Conservation (phyloP, 2,888 invertebrate species). For the Troglohyphantes excavatus region DNA sequence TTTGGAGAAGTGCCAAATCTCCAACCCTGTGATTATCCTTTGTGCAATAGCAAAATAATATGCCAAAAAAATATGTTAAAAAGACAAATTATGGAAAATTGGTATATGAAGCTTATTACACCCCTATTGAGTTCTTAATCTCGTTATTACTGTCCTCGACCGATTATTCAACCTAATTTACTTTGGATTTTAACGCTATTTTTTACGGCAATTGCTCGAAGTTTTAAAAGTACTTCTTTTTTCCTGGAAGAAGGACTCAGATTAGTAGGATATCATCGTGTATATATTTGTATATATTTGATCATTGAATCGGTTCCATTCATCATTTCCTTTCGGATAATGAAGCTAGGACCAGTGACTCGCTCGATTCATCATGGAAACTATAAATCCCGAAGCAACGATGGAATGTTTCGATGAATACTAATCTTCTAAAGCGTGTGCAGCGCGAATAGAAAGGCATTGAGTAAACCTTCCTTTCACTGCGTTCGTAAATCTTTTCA, state of each 20-base stretch:
- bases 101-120: not conserved
- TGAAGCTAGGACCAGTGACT: not conserved
- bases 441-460: slow-evolving; percentile 1
- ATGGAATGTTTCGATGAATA: not conserved
- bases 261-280: not conserved
- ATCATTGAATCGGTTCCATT: not conserved
- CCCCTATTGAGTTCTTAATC: not conserved
- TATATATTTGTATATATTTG: not conserved
- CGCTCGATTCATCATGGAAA: not conserved
- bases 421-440: slow-evolving; percentile 30
- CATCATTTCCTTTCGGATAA: not conserved
- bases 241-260: not conserved
- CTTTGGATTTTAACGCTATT: not conserved
- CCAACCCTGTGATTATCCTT: slow-evolving; percentile 5
- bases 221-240: not conserved
- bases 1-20: slow-evolving; percentile 6
- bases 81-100: slow-evolving; percentile 6
- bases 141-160: not conserved
- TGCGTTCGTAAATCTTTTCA: slow-evolving; percentile 16
- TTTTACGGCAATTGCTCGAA: not conserved
- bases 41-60: not conserved
- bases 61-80: not conserved
- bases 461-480: slow-evolving; percentile 8
- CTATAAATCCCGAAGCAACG: slow-evolving; percentile 2
- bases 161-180: slow-evolving; percentile 6